Evolutionary conservation across 2,888 invertebrate species (phyloP), one percentile per base, ranked within the genome.

Genomic region (Zygaena filipendulae): DNA sequence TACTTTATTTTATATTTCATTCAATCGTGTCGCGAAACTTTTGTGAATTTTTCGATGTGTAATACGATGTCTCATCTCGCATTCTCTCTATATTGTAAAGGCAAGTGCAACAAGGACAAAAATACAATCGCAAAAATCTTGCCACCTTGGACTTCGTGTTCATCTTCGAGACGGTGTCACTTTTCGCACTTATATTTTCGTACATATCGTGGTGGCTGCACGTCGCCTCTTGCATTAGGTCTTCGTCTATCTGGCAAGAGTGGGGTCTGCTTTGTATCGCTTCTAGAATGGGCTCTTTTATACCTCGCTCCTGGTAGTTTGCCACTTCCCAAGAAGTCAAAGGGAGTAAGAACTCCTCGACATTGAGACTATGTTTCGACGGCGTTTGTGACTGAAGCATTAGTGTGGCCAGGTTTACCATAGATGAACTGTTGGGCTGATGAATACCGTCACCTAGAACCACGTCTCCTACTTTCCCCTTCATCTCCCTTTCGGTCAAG

Each of bases 391-490:
- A 61, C 20, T 70, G 69, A 3, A 67, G 53, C 28, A 84, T 74
- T 10, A 84, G 53, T 3, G 84, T 84, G 4, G 81, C 84, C 31
- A 84, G 56, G 52, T 84, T 84, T 0, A 84, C 69, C 67, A 84
- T 70, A 0, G 84, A 84, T 1, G 81, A 84, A 36, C 81, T 82
- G 37, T 82, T 80, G 1, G 74, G 77, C 30, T 81, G 70, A 45
- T 84, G 83, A 2, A 80, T 67, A 8, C 84, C 84, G 39, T 84
- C 84, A 1, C 84, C 84, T 2, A 77, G 77, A 27, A 81, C 60
- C 2, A 67, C 55, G 30, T 63, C 66, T 21, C 68, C 74, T 3
- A 70, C 56, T 45, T 72, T 72, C 32, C 79, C 67, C 49, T 80
- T 81, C 32, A 74, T 48, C 32, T 67, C 68, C 29, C 47, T 59